Evolutionary conservation across 2,797 vertebrate genomes (phyloP).

Genomic region (Mormyrops boulengeri): DNA sequence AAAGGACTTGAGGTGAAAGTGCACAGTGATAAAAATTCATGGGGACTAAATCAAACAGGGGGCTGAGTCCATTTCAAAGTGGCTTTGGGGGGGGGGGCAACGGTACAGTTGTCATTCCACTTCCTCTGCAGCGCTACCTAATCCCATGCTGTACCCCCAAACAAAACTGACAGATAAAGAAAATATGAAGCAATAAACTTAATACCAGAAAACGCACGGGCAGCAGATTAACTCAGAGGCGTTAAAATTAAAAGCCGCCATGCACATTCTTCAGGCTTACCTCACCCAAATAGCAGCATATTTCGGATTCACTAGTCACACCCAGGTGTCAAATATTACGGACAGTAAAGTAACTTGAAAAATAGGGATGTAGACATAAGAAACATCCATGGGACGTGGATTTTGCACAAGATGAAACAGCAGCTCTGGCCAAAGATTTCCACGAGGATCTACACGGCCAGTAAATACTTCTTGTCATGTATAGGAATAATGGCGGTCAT

Average conservation of each 20-base stretch:
- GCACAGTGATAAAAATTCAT: constrained; percentile 45
- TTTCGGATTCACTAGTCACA: not conserved
- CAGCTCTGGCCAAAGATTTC: not conserved
- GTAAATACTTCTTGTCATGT: constrained; percentile 36
- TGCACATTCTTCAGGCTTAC: not conserved
- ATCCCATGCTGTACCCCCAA: not conserved
- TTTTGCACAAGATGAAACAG: not conserved
- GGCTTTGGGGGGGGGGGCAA: not conserved
- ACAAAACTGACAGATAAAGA: not conserved
- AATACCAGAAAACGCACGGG: not conserved
- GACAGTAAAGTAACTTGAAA: not conserved
- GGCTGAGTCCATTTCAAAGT: constrained; percentile 29
- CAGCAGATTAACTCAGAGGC: not conserved
- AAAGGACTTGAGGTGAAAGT: not conserved
- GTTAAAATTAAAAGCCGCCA: not conserved
- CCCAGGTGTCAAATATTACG: not conserved
- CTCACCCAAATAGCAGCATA: not conserved
- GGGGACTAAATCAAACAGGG: constrained; percentile 42
- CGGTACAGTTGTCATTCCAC: not conserved
- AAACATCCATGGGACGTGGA: not conserved
- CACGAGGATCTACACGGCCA: constrained; percentile 9
- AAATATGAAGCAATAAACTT: not conserved
- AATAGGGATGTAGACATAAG: not conserved
- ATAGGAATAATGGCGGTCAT: constrained; percentile 55
- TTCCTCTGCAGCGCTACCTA: not conserved